Evolutionary conservation across 2,797 vertebrate genomes (phyloP).

Genomic region (Coregonus ussuriensis): DNA sequence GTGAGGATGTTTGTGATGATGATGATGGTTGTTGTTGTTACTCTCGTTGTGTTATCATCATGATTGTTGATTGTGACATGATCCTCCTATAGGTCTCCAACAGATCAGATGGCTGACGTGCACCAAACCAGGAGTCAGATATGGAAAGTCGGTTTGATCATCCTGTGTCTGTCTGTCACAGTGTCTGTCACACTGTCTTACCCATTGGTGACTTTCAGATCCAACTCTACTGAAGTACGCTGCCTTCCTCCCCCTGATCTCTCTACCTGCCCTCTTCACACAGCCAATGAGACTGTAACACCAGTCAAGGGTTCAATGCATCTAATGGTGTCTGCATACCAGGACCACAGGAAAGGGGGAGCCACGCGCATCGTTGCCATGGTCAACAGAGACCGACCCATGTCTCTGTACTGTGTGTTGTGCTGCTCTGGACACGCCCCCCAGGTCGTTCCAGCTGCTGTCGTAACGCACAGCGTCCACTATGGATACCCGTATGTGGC

Average conservation of each 20-base stretch:
- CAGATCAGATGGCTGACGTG: not conserved
- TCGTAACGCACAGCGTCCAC: constrained; percentile 50
- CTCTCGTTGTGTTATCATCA: not conserved
- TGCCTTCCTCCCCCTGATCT: not conserved
- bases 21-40: not conserved
- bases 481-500: constrained; percentile 60
- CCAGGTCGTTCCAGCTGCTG: constrained; percentile 2
- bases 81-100: not conserved
- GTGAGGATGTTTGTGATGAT: not conserved
- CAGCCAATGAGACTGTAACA: too few species aligned
- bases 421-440: constrained; percentile 29
- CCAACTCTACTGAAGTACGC: not conserved
- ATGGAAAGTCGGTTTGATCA: not conserved
- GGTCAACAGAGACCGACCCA: constrained; percentile 46
- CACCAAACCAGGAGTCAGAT: not conserved
- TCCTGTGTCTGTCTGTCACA: not conserved
- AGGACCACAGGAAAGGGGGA: constrained; percentile 11
- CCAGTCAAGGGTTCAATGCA: too few species aligned
- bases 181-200: too few species aligned
- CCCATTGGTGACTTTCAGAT: not conserved
- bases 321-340: too few species aligned
- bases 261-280: too few species aligned
- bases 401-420: constrained; percentile 56
- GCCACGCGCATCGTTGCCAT: constrained; percentile 53
- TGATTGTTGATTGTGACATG: not conserved